These are phyloP conservation scores for Coilia nasus DNA, from an alignment of 2,797 vertebrate genomes.

Conservation along the genomic window DNA sequence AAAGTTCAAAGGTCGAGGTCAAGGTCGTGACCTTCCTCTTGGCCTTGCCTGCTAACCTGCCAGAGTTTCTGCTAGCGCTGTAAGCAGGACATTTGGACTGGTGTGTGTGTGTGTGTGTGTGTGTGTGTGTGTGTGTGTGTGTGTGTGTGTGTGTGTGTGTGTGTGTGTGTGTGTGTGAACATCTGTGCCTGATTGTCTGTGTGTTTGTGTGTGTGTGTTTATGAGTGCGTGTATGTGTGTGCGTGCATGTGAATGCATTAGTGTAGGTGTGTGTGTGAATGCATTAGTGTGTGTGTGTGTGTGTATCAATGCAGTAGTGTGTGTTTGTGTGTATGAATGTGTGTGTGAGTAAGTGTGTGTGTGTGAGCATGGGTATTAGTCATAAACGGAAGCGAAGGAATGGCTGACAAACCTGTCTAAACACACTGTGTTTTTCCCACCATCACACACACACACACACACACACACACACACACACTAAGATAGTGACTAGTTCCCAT, in stretches of 20 bases:
- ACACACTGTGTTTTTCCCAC: no score
- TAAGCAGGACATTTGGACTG: neutral
- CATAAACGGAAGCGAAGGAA: no score
- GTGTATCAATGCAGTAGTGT: neutral
- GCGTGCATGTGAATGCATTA: no score
- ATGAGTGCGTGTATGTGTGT: neutral
- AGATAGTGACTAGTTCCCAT: no score
- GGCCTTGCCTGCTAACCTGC: neutral
- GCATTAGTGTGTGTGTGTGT: neutral
- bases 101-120: neutral
- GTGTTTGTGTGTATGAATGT: neutral
- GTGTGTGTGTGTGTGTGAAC: slow-evolving; percentile 2
- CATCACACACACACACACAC: no score
- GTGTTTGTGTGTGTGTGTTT: neutral
- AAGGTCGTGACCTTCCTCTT: neutral
- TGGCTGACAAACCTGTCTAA: no score
- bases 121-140: neutral
- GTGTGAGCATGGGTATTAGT: no score
- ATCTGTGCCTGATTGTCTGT: neutral
- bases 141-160: neutral
- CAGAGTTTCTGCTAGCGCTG: neutral
- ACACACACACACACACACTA: no score
- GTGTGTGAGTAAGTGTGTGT: neutral
- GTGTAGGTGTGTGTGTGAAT: neutral
- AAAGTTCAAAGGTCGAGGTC: neutral